Percentiles rank a stretch among this genome's conserved stretches.
Evolutionary conservation across 1,140 invertebrate genomes (phyloP).

Genomic region (Pectinophora gossypiella): DNA sequence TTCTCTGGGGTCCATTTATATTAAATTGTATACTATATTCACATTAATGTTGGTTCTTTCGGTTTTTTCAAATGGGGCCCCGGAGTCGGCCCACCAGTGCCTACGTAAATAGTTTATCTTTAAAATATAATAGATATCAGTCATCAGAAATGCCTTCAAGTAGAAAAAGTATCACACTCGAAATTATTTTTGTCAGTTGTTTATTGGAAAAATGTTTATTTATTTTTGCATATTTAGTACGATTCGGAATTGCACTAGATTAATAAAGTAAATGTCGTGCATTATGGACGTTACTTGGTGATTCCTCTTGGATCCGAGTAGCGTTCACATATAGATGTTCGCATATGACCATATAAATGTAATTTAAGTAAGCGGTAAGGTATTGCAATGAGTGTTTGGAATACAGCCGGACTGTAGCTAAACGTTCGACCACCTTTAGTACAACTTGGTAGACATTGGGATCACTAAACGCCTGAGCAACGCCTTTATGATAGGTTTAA

Average conservation of each 20-base stretch:
- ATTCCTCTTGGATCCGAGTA: background rate
- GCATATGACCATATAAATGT: background rate
- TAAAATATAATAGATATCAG: conserved; percentile 13
- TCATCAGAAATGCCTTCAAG: conserved; percentile 20
- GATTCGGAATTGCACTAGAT: conserved; percentile 23
- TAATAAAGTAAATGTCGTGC: background rate
- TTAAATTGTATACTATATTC: background rate
- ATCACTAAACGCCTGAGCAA: too few relatives aligned
- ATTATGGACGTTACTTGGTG: background rate
- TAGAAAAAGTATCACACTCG: conserved; percentile 8
- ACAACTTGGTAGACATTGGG: too few relatives aligned
- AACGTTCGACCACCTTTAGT: too few relatives aligned
- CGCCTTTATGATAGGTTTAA: too few relatives aligned
- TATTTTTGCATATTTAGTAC: conserved; percentile 24
- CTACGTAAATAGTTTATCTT: conserved; percentile 21
- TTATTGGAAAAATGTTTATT: conserved; percentile 20
- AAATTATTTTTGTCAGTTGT: conserved; percentile 17
- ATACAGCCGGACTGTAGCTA: conserved; percentile 35
- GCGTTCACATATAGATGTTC: background rate
- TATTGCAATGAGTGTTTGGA: conserved; percentile 43
- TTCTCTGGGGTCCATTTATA: background rate
- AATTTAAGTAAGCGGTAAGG: conserved; percentile 4
- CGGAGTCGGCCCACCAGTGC: conserved; percentile 16
- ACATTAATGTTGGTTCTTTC: too few relatives aligned
- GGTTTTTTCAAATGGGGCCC: too few relatives aligned